These are phyloP conservation scores for Dicranocentrus wangi DNA, from an alignment of 2,888 invertebrate genomes.

Conservation along the genomic window DNA sequence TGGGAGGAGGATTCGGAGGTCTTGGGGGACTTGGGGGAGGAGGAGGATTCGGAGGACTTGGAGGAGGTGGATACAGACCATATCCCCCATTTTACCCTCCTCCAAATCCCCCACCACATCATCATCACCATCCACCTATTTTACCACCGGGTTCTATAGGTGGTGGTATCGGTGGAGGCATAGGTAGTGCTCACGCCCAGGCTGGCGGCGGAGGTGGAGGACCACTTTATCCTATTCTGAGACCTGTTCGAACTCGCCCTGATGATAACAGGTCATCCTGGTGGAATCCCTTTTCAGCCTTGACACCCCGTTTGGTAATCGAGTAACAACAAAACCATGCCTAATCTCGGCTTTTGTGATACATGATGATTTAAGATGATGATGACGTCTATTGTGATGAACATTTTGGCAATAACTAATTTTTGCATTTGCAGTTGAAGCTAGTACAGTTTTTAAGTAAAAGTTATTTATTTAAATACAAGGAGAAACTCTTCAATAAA, in stretches of 20 bases:
- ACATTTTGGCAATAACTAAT: neutral
- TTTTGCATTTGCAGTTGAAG: conserved; percentile 1
- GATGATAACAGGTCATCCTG: conserved; percentile 60
- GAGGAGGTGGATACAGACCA: conserved; percentile 20
- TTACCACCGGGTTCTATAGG: conserved; percentile 24
- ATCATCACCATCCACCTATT: neutral
- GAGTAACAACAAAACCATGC: conserved; percentile 11
- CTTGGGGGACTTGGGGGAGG: conserved; percentile 36
- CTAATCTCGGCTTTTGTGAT: conserved; percentile 19
- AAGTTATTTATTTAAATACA: conserved; percentile 6
- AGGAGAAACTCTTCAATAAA: conserved; percentile 4
- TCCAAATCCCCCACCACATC: conserved; percentile 37
- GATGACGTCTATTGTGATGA: neutral
- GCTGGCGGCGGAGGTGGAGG: neutral
- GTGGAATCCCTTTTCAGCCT: conserved; percentile 68
- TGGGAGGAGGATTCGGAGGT: conserved; percentile 37
- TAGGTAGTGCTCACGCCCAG: conserved; percentile 7
- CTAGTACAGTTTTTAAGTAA: neutral
- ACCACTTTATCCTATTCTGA: conserved; percentile 63
- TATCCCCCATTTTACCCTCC: conserved; percentile 50
- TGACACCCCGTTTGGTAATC: conserved; percentile 61
- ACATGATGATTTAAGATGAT: conserved; percentile 9
- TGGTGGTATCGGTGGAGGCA: conserved; percentile 5
- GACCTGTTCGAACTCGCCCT: conserved; percentile 48
- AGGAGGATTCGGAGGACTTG: conserved; percentile 24